phyloP scores from a whole-genome alignment of 2,113 vertebrate genomes.

The Siniperca chuatsi region DNA sequence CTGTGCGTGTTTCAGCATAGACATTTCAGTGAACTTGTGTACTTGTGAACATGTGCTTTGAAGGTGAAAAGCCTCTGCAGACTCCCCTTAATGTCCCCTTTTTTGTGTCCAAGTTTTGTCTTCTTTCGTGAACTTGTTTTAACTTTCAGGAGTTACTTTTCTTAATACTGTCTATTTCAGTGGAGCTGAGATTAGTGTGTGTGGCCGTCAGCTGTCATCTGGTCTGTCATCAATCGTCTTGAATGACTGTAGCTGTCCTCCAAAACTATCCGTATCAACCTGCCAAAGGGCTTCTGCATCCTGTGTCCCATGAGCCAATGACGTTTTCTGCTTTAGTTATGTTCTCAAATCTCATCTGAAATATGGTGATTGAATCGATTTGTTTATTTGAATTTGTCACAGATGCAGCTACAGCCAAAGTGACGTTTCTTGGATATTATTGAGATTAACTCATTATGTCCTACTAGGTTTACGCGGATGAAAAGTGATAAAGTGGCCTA shows the following conservation, averaged over 20 bases:
- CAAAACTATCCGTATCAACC: constrained; percentile 25
- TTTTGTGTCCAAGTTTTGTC: not conserved
- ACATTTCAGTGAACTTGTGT: constrained; percentile 16
- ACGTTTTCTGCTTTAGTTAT: constrained; percentile 37
- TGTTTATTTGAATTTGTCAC: constrained; percentile 21
- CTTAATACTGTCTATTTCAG: constrained; percentile 1
- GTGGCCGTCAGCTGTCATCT: not conserved
- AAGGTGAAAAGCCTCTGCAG: constrained; percentile 38
- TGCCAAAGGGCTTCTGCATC: constrained; percentile 13
- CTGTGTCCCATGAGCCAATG: constrained; percentile 3
- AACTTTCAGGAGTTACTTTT: constrained; percentile 12
- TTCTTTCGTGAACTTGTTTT: constrained; percentile 4
- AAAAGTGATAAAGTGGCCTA: constrained; percentile 1
- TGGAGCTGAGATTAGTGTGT: constrained; percentile 5
- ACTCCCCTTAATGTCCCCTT: not conserved
- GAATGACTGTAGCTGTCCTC: constrained; percentile 19
- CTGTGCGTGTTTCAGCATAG: constrained; percentile 42
- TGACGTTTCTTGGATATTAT: not conserved
- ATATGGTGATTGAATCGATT: constrained; percentile 3
- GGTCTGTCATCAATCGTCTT: constrained; percentile 28
- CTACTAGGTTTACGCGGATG: not conserved
- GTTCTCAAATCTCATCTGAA: constrained; percentile 22
- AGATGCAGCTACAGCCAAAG: constrained; percentile 3
- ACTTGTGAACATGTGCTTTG: constrained; percentile 21
- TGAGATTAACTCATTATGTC: constrained; percentile 1